Evolutionary conservation across 2,113 vertebrate species (phyloP).

Genomic region (Lamprotornis superbus): DNA sequence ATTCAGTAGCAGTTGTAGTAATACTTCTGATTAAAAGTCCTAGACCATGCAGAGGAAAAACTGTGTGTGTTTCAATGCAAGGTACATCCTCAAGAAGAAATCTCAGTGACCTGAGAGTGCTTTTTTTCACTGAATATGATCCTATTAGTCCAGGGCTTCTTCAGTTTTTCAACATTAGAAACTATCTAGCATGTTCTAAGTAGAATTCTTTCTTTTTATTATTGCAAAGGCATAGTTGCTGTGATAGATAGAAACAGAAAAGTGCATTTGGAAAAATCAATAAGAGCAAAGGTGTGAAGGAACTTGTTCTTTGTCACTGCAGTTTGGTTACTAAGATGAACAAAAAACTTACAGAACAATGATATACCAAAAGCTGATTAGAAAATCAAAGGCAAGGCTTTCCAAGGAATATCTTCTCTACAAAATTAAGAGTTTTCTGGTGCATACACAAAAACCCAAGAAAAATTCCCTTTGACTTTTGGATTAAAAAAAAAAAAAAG

Average conservation of each 20-base stretch:
- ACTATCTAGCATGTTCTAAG: not conserved
- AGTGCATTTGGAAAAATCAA: conserved; percentile 13
- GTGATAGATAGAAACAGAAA: not conserved
- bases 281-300: conserved; percentile 22
- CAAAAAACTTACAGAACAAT: not conserved
- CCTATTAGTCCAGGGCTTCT: not conserved
- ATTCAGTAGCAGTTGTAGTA: not conserved
- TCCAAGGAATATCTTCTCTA: not conserved
- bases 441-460: not conserved
- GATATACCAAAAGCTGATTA: not conserved
- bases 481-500: not conserved
- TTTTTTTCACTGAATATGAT: not conserved
- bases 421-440: not conserved
- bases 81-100: not conserved
- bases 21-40: not conserved
- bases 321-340: not conserved
- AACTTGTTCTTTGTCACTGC: not conserved
- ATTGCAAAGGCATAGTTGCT: not conserved
- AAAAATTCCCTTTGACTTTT: not conserved
- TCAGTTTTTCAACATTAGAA: not conserved
- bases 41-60: not conserved
- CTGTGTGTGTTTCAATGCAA: not conserved
- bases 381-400: not conserved
- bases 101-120: not conserved
- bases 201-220: not conserved